A percentile compares a stretch with the other conserved stretches of the same genome.
Evolutionary conservation across 2,888 invertebrate genomes (phyloP).

Genomic region (Meta bourneti): DNA sequence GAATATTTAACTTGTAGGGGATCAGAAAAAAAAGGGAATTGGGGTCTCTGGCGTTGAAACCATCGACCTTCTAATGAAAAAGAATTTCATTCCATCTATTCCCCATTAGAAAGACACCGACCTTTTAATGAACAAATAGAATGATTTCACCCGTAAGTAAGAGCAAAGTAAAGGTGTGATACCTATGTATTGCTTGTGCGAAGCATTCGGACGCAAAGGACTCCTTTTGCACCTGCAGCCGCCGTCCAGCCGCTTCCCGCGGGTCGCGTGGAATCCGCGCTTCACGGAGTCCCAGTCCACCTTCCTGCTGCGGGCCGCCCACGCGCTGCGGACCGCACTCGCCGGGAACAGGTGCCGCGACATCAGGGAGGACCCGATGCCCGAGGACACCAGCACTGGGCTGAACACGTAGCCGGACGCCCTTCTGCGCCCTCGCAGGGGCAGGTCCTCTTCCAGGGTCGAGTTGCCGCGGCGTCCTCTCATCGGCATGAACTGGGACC

Average conservation of each 20-base stretch:
- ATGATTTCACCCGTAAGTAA: too few species aligned
- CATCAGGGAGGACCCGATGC: constrained; percentile 63
- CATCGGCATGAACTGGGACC: constrained; percentile 41
- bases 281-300: constrained; percentile 70
- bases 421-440: neutral
- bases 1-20: too few species aligned
- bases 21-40: too few species aligned
- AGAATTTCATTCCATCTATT: too few species aligned
- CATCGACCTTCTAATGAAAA: too few species aligned
- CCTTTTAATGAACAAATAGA: too few species aligned
- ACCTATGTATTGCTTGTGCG: constrained; percentile 61
- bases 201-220: neutral
- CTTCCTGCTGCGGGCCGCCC: constrained; percentile 2
- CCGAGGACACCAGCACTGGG: constrained; percentile 35
- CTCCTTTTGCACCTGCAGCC: neutral
- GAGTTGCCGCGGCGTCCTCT: constrained; percentile 26
- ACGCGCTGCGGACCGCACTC: neutral
- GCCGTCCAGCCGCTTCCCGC: constrained; percentile 39
- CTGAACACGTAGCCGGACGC: constrained; percentile 18
- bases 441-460: neutral
- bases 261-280: constrained; percentile 61
- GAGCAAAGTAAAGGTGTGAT: constrained; percentile 2
- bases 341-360: neutral
- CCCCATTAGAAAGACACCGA: too few species aligned
- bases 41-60: too few species aligned